Percentiles rank a stretch among this genome's conserved stretches.
Conservation (phyloP, 2,888 invertebrate genomes). For the Drosophila crucigera region DNA sequence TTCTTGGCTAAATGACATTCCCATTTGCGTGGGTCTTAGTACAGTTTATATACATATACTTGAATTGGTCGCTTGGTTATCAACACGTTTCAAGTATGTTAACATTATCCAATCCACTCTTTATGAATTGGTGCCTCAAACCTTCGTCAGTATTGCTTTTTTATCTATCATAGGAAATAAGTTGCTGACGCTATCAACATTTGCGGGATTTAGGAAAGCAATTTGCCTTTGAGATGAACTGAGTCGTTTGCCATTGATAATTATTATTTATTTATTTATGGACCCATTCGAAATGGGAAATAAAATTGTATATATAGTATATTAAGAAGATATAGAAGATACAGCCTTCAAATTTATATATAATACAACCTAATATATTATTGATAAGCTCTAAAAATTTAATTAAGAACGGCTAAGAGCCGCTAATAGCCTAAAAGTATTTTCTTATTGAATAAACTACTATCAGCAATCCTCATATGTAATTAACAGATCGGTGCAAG, state of each 20-base stretch:
- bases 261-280: no score
- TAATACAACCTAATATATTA: not conserved
- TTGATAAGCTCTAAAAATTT: not conserved
- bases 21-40: slow-evolving; percentile 27
- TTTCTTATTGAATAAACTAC: no score
- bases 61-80: slow-evolving; percentile 20
- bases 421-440: not conserved
- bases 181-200: not conserved
- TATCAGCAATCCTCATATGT: not conserved
- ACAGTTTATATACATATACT: slow-evolving; percentile 27
- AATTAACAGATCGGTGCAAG: not conserved
- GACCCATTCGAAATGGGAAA: not conserved
- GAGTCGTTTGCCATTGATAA: not conserved
- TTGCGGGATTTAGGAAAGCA: not conserved
- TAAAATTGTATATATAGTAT: not conserved
- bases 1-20: slow-evolving; percentile 55
- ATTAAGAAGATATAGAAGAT: no score
- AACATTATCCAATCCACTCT: not conserved
- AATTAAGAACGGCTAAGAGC: not conserved
- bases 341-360: not conserved
- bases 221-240: no score
- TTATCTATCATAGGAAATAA: not conserved
- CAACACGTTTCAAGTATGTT: slow-evolving; percentile 2
- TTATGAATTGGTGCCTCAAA: not conserved
- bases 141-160: not conserved